Conservation (phyloP, 2,797 vertebrate species). For the Heteromormyrus szaboi region DNA sequence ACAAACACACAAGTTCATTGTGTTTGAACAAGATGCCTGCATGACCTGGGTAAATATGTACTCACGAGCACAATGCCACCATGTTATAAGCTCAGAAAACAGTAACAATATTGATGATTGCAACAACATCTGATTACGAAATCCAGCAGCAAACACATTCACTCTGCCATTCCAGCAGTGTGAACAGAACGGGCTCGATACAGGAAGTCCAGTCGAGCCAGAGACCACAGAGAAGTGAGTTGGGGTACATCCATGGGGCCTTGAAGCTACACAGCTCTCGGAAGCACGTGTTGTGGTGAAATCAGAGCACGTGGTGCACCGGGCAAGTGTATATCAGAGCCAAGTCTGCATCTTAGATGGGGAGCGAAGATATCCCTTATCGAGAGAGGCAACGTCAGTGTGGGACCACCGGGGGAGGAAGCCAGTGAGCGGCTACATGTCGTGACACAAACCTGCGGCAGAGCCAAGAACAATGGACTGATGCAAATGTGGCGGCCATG, state of each 20-base stretch:
- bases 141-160: not conserved
- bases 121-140: not conserved
- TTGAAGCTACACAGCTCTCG: not conserved
- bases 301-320: not conserved
- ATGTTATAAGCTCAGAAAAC: not conserved
- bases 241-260: not conserved
- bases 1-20: not conserved
- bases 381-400: conserved; percentile 45
- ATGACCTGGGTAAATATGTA: conserved; percentile 28
- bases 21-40: conserved; percentile 19
- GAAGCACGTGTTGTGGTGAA: not conserved
- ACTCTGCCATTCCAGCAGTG: not conserved
- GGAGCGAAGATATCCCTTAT: conserved; percentile 54
- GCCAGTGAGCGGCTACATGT: conserved; percentile 39
- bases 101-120: not conserved
- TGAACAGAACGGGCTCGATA: not conserved
- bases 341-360: conserved; percentile 32
- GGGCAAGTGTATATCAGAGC: not conserved
- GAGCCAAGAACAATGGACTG: conserved; percentile 37
- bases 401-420: conserved; percentile 57
- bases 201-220: not conserved
- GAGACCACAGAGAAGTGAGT: not conserved
- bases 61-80: conserved; percentile 17
- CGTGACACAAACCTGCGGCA: conserved; percentile 45
- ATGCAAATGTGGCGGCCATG: not conserved